Conservation (phyloP, 2,797 vertebrate genomes). For the Hydrophis major region DNA sequence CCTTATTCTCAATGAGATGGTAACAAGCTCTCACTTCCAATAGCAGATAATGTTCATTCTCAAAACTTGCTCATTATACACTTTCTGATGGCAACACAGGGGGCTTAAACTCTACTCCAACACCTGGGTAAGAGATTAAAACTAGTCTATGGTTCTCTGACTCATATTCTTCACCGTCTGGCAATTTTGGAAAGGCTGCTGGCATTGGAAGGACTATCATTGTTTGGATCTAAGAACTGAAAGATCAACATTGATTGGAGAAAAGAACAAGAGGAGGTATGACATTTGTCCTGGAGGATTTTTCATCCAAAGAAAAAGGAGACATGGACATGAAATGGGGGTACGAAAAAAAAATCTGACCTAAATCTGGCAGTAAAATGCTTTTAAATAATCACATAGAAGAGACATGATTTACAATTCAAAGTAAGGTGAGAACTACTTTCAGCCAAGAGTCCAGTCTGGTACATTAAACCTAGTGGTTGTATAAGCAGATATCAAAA, state of each 20-base stretch:
- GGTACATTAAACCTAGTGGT: background rate
- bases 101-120: background rate
- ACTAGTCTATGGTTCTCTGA: background rate
- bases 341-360: background rate
- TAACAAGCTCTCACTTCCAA: background rate
- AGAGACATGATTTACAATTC: background rate
- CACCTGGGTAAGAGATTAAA: background rate
- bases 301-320: background rate
- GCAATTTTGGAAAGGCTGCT: background rate
- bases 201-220: background rate
- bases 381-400: background rate
- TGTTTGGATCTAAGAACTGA: background rate
- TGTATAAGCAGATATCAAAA: background rate
- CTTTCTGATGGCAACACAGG: background rate
- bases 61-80: background rate
- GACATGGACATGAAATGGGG: background rate
- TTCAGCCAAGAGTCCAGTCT: background rate
- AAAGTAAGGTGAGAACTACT: background rate
- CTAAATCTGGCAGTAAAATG: background rate
- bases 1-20: background rate
- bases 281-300: background rate
- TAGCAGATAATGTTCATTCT: background rate
- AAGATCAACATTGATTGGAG: background rate
- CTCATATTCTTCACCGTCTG: background rate
- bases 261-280: background rate